A percentile compares a stretch with the other conserved stretches of the same genome.
These are phyloP conservation scores for Rhabdornis inornatus DNA, from an alignment of 2,113 vertebrate genomes.

Conservation along the genomic window DNA sequence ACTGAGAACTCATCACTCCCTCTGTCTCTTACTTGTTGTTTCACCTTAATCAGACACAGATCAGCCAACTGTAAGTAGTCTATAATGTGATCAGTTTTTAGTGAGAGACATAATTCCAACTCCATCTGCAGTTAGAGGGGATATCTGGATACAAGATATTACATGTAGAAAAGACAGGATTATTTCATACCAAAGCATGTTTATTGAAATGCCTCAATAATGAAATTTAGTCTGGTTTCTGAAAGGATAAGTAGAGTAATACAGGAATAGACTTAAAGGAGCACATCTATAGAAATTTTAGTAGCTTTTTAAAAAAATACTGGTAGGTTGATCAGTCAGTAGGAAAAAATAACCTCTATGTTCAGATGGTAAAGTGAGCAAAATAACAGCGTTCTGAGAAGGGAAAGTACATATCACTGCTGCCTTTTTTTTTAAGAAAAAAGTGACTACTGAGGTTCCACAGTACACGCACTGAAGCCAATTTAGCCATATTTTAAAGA, in stretches of 20 bases:
- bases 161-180: background rate
- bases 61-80: background rate
- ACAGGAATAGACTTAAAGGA: background rate
- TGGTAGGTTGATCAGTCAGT: background rate
- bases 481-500: background rate
- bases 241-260: background rate
- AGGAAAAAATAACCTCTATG: background rate
- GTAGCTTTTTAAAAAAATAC: background rate
- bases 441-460: background rate
- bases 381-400: background rate
- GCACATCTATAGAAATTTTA: background rate
- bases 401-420: background rate
- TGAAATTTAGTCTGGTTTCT: background rate
- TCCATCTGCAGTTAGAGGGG: background rate
- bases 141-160: background rate
- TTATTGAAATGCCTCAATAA: background rate
- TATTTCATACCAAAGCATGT: background rate
- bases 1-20: background rate
- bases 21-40: background rate
- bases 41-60: background rate
- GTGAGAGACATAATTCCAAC: background rate
- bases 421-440: background rate
- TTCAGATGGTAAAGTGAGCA: background rate
- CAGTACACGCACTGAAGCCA: background rate
- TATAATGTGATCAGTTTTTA: background rate